Base-by-base conservation (phyloP, 2,888 invertebrate species). In the Eulithis testata region DNA sequence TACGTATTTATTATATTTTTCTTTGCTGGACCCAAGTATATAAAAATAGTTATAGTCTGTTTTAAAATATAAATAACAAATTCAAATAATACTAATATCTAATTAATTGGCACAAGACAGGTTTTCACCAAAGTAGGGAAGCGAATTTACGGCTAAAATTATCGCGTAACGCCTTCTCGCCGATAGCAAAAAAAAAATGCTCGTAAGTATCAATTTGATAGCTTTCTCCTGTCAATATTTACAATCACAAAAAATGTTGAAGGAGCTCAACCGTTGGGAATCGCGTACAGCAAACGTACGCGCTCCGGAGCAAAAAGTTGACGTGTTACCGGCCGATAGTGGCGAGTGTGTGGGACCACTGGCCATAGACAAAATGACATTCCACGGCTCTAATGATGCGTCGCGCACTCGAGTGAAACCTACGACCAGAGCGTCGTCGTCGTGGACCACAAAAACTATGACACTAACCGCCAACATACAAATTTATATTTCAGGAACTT, bases 141-240 rank as follows among this genome's bases (percentile, higher is more conserved):
- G 65, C 68, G 57, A 58, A 64, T 65, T 67, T 55, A 49, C 61
- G 60, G 63, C 63, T 66, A 54, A 60, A 56, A 52, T 64, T 65
- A 64, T 71, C 61, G 60, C 51, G 55, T 4, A 59, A 57, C 67
- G 61, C 63, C 31, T 67, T 71, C 44, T 63, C 36, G 68, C 61
- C 67, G 65, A 63, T 61, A 63, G 66, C 59, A 37, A 66, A 66
- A 69, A 75, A 21, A 76, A 77, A 72, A 47, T 27, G 67, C 72
- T 72, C 66, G 72, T 69, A 76, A 73, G 69, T 73, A 75, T 78
- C 72, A 73, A 74, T 73, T 68, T 66, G 66, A 76, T 76, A 72
- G 80, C 83, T 89, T 89, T 90, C 90, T 84, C 88, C 79, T 86
- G 88, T 85, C 88, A 86, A 82, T 83, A 83, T 77, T 74, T 76